Evolutionary conservation across 2,888 invertebrate species (phyloP).

Genomic region (Leptothorax acervorum): DNA sequence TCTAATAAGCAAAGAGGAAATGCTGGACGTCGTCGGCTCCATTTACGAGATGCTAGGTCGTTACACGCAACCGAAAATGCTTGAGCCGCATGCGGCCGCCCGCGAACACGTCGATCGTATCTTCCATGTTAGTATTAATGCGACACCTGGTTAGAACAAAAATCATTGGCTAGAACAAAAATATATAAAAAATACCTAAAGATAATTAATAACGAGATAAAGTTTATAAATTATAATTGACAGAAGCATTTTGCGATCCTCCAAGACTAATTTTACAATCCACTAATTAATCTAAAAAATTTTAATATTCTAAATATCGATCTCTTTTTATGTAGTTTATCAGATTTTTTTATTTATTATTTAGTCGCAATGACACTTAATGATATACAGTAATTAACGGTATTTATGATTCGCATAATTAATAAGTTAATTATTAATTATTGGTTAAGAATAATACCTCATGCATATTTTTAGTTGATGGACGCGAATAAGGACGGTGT

Average conservation of each 20-base stretch:
- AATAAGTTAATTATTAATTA: neutral
- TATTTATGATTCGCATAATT: neutral
- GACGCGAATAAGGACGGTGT: conserved; percentile 93
- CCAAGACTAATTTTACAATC: neutral
- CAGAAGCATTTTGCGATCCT: neutral
- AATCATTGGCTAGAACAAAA: neutral
- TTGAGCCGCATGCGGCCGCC: conserved; percentile 89
- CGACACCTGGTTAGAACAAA: neutral
- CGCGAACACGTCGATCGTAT: conserved; percentile 94
- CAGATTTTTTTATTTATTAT: neutral
- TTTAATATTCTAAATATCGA: neutral
- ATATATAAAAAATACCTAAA: neutral
- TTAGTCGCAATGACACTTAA: neutral
- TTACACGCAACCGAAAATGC: conserved; percentile 91
- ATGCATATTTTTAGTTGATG: conserved; percentile 88
- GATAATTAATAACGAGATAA: neutral
- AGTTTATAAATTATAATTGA: conserved; percentile 8
- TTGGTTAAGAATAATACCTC: neutral
- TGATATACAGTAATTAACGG: neutral
- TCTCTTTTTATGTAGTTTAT: neutral
- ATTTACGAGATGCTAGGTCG: conserved; percentile 95
- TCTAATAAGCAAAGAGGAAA: conserved; percentile 93
- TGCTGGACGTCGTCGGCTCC: conserved; percentile 93
- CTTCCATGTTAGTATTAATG: conserved; percentile 90
- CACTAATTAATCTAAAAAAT: neutral